phyloP scores from a whole-genome alignment of 2,113 vertebrate genomes.

The Rissa tridactyla region DNA sequence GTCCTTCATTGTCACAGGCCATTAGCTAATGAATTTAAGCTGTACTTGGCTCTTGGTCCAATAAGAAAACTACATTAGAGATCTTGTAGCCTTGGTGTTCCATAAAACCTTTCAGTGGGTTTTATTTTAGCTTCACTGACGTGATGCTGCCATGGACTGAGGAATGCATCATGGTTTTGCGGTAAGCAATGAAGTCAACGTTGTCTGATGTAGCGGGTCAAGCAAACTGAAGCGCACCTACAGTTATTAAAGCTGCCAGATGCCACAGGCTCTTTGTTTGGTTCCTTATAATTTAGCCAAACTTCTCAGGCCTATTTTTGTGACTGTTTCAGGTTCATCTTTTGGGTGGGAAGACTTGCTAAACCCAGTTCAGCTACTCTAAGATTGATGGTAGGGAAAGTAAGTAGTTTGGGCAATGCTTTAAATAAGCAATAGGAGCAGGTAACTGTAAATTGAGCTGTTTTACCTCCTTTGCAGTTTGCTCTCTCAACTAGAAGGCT shows the following conservation, averaged over 20 bases:
- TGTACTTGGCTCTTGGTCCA: constrained; percentile 23
- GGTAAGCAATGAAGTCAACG: neutral
- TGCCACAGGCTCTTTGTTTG: neutral
- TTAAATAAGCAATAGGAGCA: neutral
- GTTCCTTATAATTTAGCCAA: neutral
- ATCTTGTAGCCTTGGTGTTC: neutral
- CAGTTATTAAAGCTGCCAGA: neutral
- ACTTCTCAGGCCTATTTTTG: neutral
- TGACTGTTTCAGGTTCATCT: neutral
- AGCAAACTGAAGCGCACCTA: neutral
- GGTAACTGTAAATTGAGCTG: accelerated
- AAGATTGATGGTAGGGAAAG: neutral
- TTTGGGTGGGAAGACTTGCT: neutral
- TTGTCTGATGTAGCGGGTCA: neutral
- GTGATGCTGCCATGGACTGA: neutral
- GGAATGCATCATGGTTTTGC: neutral
- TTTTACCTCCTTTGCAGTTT: neutral
- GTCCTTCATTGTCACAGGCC: constrained; percentile 35
- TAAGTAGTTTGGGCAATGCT: neutral
- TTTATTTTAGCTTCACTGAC: constrained; percentile 34
- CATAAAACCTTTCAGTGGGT: constrained; percentile 20
- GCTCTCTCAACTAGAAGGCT: neutral
- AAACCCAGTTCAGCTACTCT: neutral
- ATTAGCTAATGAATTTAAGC: constrained; percentile 61
- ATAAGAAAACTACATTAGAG: constrained; percentile 27